Base-by-base conservation (phyloP, 2,113 vertebrate species). In the Caracal caracal region DNA sequence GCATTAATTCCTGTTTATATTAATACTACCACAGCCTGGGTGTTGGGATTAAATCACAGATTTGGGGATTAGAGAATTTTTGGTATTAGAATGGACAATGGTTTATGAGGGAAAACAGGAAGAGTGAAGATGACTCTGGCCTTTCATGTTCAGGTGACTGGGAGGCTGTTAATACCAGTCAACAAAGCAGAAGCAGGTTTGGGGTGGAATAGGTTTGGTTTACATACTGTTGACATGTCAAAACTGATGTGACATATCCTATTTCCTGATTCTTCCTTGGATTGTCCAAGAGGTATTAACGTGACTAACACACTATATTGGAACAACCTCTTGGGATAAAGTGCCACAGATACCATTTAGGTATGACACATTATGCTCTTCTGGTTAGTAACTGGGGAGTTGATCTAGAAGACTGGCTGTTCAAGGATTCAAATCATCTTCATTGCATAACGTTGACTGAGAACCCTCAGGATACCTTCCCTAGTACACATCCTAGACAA, bases 191-290 rank as follows among this genome's bases (percentile, higher is more conserved):
- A 95, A 90, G 66, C 37, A 68, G 11, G 47, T 90, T 71, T 65
- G 30, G 20, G 59, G 30, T 66, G 37, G 9, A 49, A 47, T 30
- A 83, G 33, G 30, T 78, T 81, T 88, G 37, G 24, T 61, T 94
- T 28, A 47, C 79, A 88, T 88, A 65, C 20, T 89, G 51, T 73
- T 90, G 83, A 88, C 78, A 66, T 76, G 73, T 63, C 84, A 92
- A 90, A 92, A 59, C 17, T 43, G 26, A 95, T 65, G 33, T 75
- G 78, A 93, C 33, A 75, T 35, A 70, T 79, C 86, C 94, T 70
- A 30, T 88, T 95, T 98, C 96, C 94, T 78, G 70, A 92, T 95
- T 94, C 70, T 73, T 90, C 61, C 40, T 22, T 20, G 61, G 51
- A 80, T 78, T 84, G 75, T 90, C 68, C 35, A 49, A 88, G 91